These are phyloP conservation scores for Mola mola DNA, from an alignment of 2,113 vertebrate species.

Conservation along the genomic window DNA sequence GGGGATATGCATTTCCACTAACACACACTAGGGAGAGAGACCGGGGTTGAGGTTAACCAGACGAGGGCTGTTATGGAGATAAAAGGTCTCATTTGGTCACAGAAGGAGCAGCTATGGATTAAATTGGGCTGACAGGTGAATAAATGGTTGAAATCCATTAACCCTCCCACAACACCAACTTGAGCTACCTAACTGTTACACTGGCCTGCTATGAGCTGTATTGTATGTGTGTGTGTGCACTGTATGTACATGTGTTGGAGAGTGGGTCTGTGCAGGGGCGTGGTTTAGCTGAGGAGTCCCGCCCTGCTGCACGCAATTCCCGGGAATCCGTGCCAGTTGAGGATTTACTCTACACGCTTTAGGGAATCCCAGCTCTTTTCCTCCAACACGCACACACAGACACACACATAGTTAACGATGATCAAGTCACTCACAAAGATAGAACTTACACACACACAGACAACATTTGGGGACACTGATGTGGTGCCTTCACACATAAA, in stretches of 20 bases:
- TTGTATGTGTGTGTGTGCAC: constrained; percentile 3
- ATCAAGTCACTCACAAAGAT: no score
- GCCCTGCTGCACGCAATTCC: constrained; percentile 71
- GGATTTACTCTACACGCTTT: constrained; percentile 76
- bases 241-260: neutral
- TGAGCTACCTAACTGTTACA: constrained; percentile 40
- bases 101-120: constrained; percentile 49
- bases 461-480: no score
- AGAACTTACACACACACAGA: neutral
- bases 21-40: constrained; percentile 14
- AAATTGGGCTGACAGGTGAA: constrained; percentile 73
- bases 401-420: no score
- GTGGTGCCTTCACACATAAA: no score
- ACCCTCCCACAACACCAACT: constrained; percentile 55
- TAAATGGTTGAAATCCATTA: constrained; percentile 73
- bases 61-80: constrained; percentile 49
- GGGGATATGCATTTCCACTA: constrained; percentile 36
- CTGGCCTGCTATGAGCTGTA: constrained; percentile 11
- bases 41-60: constrained; percentile 65
- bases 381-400: constrained; percentile 5
- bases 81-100: constrained; percentile 62
- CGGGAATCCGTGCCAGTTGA: constrained; percentile 59
- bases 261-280: constrained; percentile 33
- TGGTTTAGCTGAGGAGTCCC: constrained; percentile 42
- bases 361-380: constrained; percentile 67